A percentile compares a stretch with the other conserved stretches of the same genome.
phyloP scores from a whole-genome alignment of 2,888 invertebrate genomes.

The Drosophila neutralis region DNA sequence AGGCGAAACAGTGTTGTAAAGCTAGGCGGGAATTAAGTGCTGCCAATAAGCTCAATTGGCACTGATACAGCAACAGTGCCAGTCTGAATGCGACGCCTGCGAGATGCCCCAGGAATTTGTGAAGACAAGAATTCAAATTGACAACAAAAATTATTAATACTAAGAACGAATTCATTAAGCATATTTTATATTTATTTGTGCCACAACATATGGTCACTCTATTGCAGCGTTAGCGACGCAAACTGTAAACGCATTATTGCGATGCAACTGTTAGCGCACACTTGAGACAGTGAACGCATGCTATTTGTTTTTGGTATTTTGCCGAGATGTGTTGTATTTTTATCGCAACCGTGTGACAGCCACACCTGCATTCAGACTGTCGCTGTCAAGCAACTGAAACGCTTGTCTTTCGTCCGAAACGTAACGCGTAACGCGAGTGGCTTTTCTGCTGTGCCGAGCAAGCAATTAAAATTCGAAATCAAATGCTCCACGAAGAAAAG shows the following conservation, averaged over 20 bases:
- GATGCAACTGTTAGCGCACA: constrained; percentile 18
- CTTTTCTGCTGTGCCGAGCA: constrained; percentile 42
- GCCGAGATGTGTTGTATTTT: constrained; percentile 14
- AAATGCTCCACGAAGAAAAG: constrained; percentile 29
- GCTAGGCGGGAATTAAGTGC: constrained; percentile 10
- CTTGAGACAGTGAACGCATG: constrained; percentile 14
- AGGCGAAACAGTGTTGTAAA: constrained; percentile 37
- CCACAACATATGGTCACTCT: background rate
- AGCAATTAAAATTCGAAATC: constrained; percentile 49
- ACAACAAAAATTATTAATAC: background rate
- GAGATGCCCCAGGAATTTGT: background rate
- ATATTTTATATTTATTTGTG: background rate
- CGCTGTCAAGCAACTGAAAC: constrained; percentile 54
- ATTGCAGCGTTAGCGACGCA: background rate
- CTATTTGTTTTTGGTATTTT: constrained; percentile 45
- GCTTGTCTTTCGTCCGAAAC: constrained; percentile 59
- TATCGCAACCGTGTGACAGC: constrained; percentile 20
- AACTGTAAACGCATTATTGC: constrained; percentile 7
- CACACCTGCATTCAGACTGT: constrained; percentile 58
- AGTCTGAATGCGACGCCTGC: background rate
- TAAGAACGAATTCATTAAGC: background rate
- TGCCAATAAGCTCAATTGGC: constrained; percentile 5
- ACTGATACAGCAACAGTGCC: constrained; percentile 2
- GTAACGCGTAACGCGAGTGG: constrained; percentile 64
- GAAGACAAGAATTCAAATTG: background rate